Base-by-base conservation (phyloP, 2,113 vertebrate genomes). In the Lophura nycthemera region DNA sequence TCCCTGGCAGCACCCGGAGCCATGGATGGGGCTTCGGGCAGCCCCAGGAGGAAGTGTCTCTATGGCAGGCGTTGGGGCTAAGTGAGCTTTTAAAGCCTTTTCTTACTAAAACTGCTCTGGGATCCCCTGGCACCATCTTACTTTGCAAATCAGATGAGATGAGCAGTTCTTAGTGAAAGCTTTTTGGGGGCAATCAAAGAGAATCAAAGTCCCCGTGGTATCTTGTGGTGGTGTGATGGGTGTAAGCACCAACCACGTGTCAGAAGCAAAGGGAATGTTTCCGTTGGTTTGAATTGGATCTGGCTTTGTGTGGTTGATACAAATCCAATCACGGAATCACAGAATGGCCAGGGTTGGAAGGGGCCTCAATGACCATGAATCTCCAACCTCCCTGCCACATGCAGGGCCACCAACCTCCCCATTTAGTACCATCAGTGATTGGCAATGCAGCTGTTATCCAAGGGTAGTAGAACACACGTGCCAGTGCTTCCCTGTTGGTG, bases 391-490 rank as follows among this genome's bases (percentile, higher is more conserved):
- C 42, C 42, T 43, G 42, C 42, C 42, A 43, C 16, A 43, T 7
- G 42, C 42, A 43, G 42, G 42, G 42, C 42, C 42, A 43, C 42
- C 42, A 43, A 43, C 42, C 15, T 43, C 42, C 42, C 3, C 42
- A 43, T 43, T 43, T 43, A 43, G 16, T 43, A 43, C 69, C 5
- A n/a, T 18, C 12, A 30, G 8, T 9, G 24, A 13, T 18, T 45
- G 69, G 8, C 22, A 6, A 0, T 12, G 9, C 50, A 29, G n/a
- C 12, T 83, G 40, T 56, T 83, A 27, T 2, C 27, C 2, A 2
- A 61, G n/a, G 25, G n/a, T 3, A 14, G 63, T 42, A 30, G 20
- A 43, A 2, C 1, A 3, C 5, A 8, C 24, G n/a, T 81, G 6
- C 71, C 6, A 38, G 8, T 29, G 5, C 63, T 92, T 92, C 80